These are phyloP conservation scores for Labia minor DNA, from an alignment of 2,888 invertebrate genomes.

Conservation along the genomic window DNA sequence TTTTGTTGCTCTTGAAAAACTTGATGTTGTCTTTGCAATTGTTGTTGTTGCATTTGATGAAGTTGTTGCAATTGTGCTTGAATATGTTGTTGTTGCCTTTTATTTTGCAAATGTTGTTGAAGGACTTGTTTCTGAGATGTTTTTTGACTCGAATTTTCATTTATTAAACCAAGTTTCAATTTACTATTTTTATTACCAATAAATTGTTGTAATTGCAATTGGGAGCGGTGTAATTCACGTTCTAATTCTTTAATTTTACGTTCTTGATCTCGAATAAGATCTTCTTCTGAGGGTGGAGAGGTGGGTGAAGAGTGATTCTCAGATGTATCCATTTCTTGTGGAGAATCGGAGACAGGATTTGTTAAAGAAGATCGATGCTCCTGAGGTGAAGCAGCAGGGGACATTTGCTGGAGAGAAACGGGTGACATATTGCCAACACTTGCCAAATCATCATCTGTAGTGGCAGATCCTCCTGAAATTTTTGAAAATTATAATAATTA, in stretches of 20 bases:
- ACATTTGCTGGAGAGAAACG: constrained; percentile 21
- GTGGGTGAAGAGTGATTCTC: constrained; percentile 24
- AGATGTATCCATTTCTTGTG: constrained; percentile 34
- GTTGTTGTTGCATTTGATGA: constrained; percentile 27
- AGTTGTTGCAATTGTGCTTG: constrained; percentile 36
- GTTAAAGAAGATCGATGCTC: constrained; percentile 17
- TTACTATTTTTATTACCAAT: constrained; percentile 33
- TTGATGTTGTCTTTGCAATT: constrained; percentile 30
- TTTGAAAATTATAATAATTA: constrained; percentile 27
- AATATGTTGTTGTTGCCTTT: constrained; percentile 49
- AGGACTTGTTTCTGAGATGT: constrained; percentile 43
- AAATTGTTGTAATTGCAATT: constrained; percentile 61
- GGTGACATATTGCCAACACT: constrained; percentile 23
- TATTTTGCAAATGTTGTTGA: constrained; percentile 59
- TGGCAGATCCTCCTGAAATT: constrained; percentile 31
- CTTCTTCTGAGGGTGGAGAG: constrained; percentile 42
- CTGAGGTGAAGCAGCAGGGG: constrained; percentile 15
- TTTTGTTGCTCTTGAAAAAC: constrained; percentile 34
- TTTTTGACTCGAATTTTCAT: constrained; percentile 3
- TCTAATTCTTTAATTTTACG: constrained; percentile 80
- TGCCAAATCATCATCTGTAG: constrained; percentile 22
- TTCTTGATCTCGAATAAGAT: constrained; percentile 71
- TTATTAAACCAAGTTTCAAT: background rate
- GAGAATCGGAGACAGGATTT: constrained; percentile 30
- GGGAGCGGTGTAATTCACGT: constrained; percentile 64